Conservation (phyloP, 2,113 vertebrate genomes). For the Oncorhynchus gorbuscha region DNA sequence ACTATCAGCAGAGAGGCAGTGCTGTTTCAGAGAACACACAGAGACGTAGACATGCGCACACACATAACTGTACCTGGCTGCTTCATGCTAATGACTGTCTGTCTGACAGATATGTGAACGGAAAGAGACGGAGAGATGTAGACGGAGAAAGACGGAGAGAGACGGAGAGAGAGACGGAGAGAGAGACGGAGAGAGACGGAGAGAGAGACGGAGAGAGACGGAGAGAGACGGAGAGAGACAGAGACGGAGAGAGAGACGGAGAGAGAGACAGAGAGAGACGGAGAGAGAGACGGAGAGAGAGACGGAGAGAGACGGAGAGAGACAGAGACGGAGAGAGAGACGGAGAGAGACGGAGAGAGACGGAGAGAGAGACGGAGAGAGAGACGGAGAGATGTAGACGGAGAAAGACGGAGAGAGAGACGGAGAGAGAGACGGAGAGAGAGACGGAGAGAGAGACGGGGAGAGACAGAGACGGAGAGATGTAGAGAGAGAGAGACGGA, state of each 20-base stretch:
- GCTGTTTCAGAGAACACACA: conserved; percentile 41
- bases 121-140: conserved; percentile 1
- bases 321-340: conserved; percentile 19
- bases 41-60: conserved; percentile 8
- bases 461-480: background rate
- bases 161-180: too few relatives aligned
- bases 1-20: conserved; percentile 57
- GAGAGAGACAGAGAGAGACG: background rate
- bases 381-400: background rate
- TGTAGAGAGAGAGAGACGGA: too few relatives aligned
- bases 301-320: too few relatives aligned
- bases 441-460: background rate
- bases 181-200: too few relatives aligned
- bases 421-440: conserved; percentile 3
- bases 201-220: background rate
- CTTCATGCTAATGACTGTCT: conserved; percentile 31
- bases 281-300: too few relatives aligned
- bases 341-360: too few relatives aligned
- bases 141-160: too few relatives aligned
- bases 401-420: too few relatives aligned
- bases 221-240: background rate
- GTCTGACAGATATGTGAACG: conserved; percentile 73
- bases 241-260: too few relatives aligned
- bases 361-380: conserved; percentile 7
- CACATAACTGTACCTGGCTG: conserved; percentile 18